Conservation (phyloP, 1,140 invertebrate genomes). For the Pygmarrhopalites habei region DNA sequence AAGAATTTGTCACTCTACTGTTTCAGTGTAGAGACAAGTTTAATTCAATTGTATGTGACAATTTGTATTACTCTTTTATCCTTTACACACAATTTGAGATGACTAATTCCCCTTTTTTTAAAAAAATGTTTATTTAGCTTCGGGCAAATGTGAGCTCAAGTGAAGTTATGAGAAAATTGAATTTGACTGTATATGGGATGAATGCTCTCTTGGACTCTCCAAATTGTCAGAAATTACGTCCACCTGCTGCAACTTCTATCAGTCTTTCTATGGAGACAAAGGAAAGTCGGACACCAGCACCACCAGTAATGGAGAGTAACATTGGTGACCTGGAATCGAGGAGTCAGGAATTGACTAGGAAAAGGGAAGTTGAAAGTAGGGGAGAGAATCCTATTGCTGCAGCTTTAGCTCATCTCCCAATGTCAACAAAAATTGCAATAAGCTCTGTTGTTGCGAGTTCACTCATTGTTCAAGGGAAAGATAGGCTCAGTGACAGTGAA, state of each 20-base stretch:
- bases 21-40: slow-evolving; percentile 32
- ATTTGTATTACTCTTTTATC: neutral
- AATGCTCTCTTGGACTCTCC: slow-evolving; percentile 26
- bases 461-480: neutral
- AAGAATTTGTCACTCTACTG: slow-evolving; percentile 27
- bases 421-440: neutral
- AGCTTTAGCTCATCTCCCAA: slow-evolving; percentile 11
- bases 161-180: slow-evolving; percentile 25
- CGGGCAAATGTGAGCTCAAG: slow-evolving; percentile 16
- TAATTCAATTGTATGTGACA: slow-evolving; percentile 23
- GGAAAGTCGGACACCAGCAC: neutral
- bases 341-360: neutral
- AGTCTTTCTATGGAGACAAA: neutral
- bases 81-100: neutral
- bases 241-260: neutral
- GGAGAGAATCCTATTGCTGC: neutral
- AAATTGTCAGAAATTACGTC: slow-evolving; percentile 25
- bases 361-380: neutral
- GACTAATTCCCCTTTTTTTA: neutral
- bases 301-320: neutral
- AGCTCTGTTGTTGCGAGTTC: neutral
- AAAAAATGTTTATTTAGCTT: slow-evolving; percentile 16
- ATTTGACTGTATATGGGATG: slow-evolving; percentile 21
- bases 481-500: neutral
- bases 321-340: neutral